These are phyloP conservation scores for Halichondria panicea DNA, from an alignment of 37 sponge, comb jelly and placozoan genomes.

Conservation along the genomic window DNA sequence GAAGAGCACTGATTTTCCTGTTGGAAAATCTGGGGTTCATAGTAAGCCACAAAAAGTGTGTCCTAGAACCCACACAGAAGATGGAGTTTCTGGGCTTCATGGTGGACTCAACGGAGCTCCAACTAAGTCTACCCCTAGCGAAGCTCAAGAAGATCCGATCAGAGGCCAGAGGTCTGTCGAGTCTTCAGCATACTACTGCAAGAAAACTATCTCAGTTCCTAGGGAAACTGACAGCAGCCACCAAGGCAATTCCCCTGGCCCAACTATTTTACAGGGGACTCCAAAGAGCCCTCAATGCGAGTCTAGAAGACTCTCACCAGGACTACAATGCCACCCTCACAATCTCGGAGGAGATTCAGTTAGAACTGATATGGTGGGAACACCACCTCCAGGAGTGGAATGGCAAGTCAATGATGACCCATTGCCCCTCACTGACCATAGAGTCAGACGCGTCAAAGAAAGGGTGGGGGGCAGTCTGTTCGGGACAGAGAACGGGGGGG, in stretches of 20 bases:
- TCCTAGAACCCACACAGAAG: constrained; percentile 11
- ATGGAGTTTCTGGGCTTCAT: constrained; percentile 54
- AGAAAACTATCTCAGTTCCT: background rate
- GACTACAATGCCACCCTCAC: constrained; percentile 4
- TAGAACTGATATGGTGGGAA: constrained; percentile 35
- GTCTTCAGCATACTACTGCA: background rate
- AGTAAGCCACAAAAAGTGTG: constrained; percentile 6
- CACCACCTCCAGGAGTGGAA: constrained; percentile 36
- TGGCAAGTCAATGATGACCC: constrained; percentile 17
- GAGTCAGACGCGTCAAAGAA: constrained; percentile 45
- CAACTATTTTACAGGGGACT: constrained; percentile 24
- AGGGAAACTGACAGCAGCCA: constrained; percentile 26
- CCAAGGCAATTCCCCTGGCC: constrained; percentile 12
- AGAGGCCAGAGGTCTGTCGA: background rate
- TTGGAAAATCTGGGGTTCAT: constrained; percentile 38
- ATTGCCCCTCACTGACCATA: background rate
- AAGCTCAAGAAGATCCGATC: constrained; percentile 11
- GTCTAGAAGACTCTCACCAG: background rate
- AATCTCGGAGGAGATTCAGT: constrained; percentile 1
- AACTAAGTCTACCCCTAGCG: constrained; percentile 19
- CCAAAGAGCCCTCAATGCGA: background rate
- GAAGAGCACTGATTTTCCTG: background rate
- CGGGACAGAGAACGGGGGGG: constrained; percentile 38
- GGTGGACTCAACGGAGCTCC: constrained; percentile 24
- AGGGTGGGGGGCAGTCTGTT: constrained; percentile 54